Base-by-base conservation (phyloP, 2,888 invertebrate genomes). In the Cerceris ruficornis region DNA sequence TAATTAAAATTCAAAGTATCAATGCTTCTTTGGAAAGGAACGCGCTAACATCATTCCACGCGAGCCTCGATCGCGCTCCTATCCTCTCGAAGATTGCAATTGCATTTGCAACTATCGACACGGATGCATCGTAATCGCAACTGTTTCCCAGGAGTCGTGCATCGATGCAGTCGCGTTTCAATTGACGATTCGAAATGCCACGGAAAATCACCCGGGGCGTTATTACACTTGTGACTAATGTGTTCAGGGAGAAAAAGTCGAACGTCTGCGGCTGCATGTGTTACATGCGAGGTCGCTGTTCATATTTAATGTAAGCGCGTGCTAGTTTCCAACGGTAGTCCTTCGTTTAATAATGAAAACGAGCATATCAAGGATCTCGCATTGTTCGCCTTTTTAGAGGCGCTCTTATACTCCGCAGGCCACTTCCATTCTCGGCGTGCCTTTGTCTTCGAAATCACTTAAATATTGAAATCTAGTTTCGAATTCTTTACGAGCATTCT, bases 231-330 rank as follows among this genome's bases (percentile, higher is more conserved):
- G 68, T 75, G 77, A 79, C 71, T 82, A 74, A 82, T 58, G 69
- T 65, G 57, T 46, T 59, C 28, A 28, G 65, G 42, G 43, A 72
- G 69, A 78, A 81, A 75, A 84, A 79, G 75, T 76, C 76, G 78
- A 69, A 52, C 64, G 64, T 14, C 73, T 57, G 52, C 50, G 72
- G 70, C 68, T 70, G 59, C 42, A 65, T 54, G 41, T 60, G 62
- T 59, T 49, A 11, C 46, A 72, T 71, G 58, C 78, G 82, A 85
- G 85, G 82, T 72, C 86, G 54, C 54, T 60, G 74, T 80, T 86
- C 80, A 84, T 84, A 82, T 84, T 85, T 86, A 86, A 86, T 84
- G 82, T 79, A 78, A 80, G 49, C 82, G 76, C 62, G 86, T 84
- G 69, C 86, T 74, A 86, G 76, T 85, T 85, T 86, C 80, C 73